These are phyloP conservation scores for Cyanistes caeruleus DNA, from an alignment of 2,113 vertebrate species.

Conservation along the genomic window DNA sequence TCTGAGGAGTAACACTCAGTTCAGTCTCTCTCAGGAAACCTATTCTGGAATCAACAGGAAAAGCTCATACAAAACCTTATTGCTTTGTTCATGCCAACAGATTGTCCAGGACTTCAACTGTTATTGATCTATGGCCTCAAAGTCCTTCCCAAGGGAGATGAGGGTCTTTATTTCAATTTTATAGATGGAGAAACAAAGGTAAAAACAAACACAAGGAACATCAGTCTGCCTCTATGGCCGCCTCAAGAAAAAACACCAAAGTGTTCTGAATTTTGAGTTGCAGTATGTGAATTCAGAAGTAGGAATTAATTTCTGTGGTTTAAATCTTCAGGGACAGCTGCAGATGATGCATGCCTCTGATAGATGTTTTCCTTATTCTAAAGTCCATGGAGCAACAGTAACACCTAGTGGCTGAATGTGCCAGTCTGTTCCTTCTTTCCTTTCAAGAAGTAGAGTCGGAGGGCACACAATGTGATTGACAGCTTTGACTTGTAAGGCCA, in stretches of 20 bases:
- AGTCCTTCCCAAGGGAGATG: background rate
- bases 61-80: background rate
- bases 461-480: constrained; percentile 34
- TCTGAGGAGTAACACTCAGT: background rate
- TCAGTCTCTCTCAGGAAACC: background rate
- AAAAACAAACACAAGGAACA: background rate
- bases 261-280: background rate
- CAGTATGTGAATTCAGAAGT: rapidly evolving
- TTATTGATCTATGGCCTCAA: background rate
- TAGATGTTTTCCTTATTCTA: background rate
- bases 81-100: background rate
- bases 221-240: background rate
- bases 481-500: constrained; percentile 35
- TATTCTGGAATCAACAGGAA: background rate
- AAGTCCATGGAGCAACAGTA: constrained; percentile 60
- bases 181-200: background rate
- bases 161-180: background rate
- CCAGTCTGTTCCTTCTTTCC: background rate
- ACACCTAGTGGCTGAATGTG: constrained; percentile 61
- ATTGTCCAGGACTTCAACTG: background rate
- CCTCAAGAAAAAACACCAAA: background rate
- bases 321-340: background rate
- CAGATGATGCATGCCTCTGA: background rate
- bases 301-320: background rate
- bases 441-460: background rate